phyloP scores from a whole-genome alignment of 2,797 vertebrate genomes.

The Hyperoplus lanceolatus region DNA sequence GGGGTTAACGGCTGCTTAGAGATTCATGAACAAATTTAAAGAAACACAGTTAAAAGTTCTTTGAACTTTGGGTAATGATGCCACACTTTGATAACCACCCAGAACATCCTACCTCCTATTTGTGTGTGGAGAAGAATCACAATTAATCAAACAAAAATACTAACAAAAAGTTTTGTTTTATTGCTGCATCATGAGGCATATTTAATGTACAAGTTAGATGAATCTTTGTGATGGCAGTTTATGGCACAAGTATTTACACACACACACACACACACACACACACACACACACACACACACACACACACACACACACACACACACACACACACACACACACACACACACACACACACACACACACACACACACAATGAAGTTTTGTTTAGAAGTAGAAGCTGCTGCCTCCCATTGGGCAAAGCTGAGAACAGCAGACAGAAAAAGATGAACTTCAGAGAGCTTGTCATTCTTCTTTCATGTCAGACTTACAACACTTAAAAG shows the following conservation, averaged over 20 bases:
- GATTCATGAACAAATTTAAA: constrained; percentile 46
- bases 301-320: constrained; percentile 11
- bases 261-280: not conserved
- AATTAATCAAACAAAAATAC: not conserved
- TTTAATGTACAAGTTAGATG: not conserved
- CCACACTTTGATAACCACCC: constrained; percentile 4
- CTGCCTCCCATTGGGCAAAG: constrained; percentile 64
- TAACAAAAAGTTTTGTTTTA: not conserved
- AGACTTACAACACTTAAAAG: not conserved
- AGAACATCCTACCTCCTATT: not conserved
- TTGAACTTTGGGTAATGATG: constrained; percentile 39
- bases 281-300: constrained; percentile 12
- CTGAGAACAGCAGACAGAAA: constrained; percentile 23
- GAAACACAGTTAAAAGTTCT: constrained; percentile 29
- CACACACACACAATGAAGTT: not conserved
- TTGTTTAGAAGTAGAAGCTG: constrained; percentile 19
- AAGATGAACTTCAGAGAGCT: constrained; percentile 1
- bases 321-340: constrained; percentile 15
- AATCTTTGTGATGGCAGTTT: not conserved
- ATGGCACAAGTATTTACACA: not conserved
- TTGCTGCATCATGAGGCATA: not conserved
- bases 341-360: constrained; percentile 6
- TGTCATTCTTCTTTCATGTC: constrained; percentile 27
- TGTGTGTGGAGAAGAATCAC: not conserved
- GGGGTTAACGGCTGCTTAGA: constrained; percentile 40